Base-by-base conservation (phyloP, 2,113 vertebrate genomes). In the Lonchura striata region DNA sequence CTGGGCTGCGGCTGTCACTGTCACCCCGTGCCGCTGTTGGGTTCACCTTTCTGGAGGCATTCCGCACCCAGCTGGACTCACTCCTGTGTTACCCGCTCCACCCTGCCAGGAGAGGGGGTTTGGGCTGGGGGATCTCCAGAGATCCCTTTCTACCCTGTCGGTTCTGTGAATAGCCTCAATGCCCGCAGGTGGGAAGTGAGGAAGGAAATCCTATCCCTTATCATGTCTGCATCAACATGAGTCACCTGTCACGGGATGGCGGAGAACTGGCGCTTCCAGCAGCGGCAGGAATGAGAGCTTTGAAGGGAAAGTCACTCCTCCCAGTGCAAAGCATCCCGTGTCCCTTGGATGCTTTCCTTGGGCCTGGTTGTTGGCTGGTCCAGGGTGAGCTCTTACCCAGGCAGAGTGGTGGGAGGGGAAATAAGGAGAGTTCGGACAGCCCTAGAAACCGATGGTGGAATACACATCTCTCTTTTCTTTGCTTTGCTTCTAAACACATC, bases 321-420 rank as follows among this genome's bases (percentile, higher is more conserved):
- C 0, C 4, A 13, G 42, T 0, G 0, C 15, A 5, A 23, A 75
- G 20, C 1, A 0, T 6, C 54, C 31, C 33, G 0, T 25, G 16
- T 57, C 46, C 35, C 41, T 74, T 35, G 27, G 8, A 5, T 5
- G 2, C 33, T 71, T 69, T 49, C 39, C 53, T 42, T 3, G 5
- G 50, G 19, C 8, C 4, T 35, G 41, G 5, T 8, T 20, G 31
- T 42, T 66, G 42, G 11, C 47, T 2, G 2, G 15, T 81, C 60
- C 52, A 56, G 82, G 7, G 9, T 49, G 61, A 83, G 54, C 24
- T 77, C 42, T 18, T 30, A 5, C 10, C 15, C 22, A 3, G 64
- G 21, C 9, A 63, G 21, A 27, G 21, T 2, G 10, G 7, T 69
- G 14, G 31, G 61, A 33, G 13, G 44, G 39, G 33, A 79, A 89